These are phyloP conservation scores for Ciconia boyciana DNA, from an alignment of 2,113 vertebrate species.

Conservation along the genomic window DNA sequence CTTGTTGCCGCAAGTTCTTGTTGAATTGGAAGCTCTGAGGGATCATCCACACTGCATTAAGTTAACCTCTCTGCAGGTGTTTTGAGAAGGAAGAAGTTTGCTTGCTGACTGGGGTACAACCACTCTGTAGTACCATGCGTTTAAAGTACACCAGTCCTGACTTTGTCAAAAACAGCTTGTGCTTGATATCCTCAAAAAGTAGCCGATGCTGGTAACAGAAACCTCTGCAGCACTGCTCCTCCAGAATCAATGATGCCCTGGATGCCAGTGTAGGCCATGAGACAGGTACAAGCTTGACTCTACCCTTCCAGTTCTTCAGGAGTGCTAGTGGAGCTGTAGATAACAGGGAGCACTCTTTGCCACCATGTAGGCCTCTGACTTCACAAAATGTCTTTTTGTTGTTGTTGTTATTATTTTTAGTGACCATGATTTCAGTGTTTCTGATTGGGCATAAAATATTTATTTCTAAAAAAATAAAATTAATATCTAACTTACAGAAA, in stretches of 20 bases:
- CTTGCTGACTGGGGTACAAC: neutral
- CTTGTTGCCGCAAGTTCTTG: fast-evolving
- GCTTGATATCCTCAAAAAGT: neutral
- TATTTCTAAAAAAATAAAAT: neutral
- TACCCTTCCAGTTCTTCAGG: neutral
- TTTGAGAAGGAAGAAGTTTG: neutral
- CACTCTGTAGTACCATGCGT: neutral
- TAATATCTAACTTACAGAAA: neutral
- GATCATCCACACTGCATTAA: neutral
- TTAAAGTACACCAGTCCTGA: neutral
- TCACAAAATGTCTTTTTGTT: neutral
- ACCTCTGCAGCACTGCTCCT: neutral
- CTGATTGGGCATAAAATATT: neutral
- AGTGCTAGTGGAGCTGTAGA: neutral
- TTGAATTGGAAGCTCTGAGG: neutral
- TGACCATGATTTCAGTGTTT: neutral
- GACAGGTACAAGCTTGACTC: neutral
- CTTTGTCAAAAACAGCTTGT: neutral
- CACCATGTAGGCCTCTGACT: neutral
- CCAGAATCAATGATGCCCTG: neutral
- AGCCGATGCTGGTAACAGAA: neutral
- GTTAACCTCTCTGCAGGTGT: neutral
- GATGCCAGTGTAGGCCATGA: neutral
- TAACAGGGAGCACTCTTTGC: neutral
- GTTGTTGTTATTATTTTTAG: neutral